Conservation (phyloP, 2,888 invertebrate species). For the Philhelius pedissequus region DNA sequence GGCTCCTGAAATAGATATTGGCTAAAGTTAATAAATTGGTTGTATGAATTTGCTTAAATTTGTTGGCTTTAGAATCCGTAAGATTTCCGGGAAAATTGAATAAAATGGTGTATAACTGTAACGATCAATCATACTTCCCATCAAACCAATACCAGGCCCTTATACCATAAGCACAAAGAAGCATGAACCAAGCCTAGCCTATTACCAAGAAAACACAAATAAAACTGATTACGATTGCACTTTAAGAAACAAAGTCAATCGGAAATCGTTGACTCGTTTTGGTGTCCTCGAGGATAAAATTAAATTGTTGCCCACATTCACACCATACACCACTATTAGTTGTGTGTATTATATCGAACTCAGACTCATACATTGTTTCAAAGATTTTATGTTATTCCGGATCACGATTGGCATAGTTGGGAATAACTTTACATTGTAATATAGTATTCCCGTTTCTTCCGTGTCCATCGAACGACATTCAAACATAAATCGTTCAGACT, state of each 20-base stretch:
- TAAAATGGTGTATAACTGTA: no score
- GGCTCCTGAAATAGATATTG: not conserved
- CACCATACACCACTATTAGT: not conserved
- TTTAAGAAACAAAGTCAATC: constrained; percentile 28
- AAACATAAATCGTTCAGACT: constrained; percentile 58
- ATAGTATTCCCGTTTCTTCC: constrained; percentile 12
- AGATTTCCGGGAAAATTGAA: no score
- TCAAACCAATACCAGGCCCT: not conserved
- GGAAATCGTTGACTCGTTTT: constrained; percentile 19
- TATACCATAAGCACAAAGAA: not conserved
- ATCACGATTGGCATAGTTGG: not conserved
- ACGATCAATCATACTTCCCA: not conserved
- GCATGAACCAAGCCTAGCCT: not conserved
- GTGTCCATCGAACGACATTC: constrained; percentile 51
- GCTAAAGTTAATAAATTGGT: not conserved
- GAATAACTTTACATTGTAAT: not conserved
- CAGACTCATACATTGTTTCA: constrained; percentile 38
- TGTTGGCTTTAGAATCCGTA: no score
- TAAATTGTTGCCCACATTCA: constrained; percentile 56
- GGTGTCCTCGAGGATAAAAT: constrained; percentile 39
- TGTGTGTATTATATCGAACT: not conserved
- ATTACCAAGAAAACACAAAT: not conserved
- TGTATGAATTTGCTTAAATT: not conserved
- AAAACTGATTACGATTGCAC: constrained; percentile 40
- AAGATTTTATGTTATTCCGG: constrained; percentile 14